Evolutionary conservation across 2,113 vertebrate genomes (phyloP).

Genomic region (Colaptes auratus): DNA sequence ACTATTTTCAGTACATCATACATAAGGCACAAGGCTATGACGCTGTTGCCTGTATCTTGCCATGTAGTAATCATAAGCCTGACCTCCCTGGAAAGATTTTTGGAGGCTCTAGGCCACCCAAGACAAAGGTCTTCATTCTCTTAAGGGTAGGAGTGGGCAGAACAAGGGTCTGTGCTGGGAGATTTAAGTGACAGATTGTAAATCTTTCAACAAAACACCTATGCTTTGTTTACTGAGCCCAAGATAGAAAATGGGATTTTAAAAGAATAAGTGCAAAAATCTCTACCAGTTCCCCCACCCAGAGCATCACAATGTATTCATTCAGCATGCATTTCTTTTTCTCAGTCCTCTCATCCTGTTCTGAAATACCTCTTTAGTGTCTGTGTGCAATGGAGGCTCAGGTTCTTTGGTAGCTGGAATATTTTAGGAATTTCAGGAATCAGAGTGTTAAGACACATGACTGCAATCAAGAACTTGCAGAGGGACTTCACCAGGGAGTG

Average conservation of each 20-base stretch:
- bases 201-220: neutral
- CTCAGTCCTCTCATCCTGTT: neutral
- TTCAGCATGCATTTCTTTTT: neutral
- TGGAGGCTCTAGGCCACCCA: neutral
- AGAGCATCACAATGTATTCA: slow-evolving; percentile 7
- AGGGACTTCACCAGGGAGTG: neutral
- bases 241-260: neutral
- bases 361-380: neutral
- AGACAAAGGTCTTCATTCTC: neutral
- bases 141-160: neutral
- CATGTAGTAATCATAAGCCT: slow-evolving; percentile 15
- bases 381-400: neutral
- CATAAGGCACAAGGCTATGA: neutral
- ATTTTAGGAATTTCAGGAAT: neutral
- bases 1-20: slow-evolving; percentile 24
- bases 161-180: neutral
- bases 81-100: slow-evolving; percentile 35
- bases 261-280: neutral
- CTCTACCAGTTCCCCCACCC: neutral
- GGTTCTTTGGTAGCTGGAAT: neutral
- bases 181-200: neutral
- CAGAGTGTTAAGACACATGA: neutral
- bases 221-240: neutral
- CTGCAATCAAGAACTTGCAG: neutral
- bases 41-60: slow-evolving; percentile 24